Evolutionary conservation across 2,888 invertebrate genomes (phyloP), one percentile per base, ranked within the genome.

Genomic region (Rhabditoides inermis): DNA sequence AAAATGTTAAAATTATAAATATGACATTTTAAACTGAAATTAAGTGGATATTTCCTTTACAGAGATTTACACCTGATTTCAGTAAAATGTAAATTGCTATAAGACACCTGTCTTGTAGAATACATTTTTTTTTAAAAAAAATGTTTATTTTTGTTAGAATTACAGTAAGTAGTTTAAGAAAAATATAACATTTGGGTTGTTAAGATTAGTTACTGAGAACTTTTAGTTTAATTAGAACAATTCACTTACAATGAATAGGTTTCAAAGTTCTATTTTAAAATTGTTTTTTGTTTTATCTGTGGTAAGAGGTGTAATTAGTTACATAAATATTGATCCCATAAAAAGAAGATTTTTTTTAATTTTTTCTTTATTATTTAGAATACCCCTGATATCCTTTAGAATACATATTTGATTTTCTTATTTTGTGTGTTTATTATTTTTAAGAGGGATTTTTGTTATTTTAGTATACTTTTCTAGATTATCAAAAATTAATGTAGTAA

Each of bases 181-280:
- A 64, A 64, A 64, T 64, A 62, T 61, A 63, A 51, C 52, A 55
- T 65, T 65, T 65, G 63, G 65, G 61, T 51, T 57, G 56, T 51
- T 61, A 61, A 60, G 60, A 62, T 56, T 46, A 37, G 49, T 56
- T 58, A 55, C 51, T 60, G 58, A 55, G 58, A 60, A 63, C 60
- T 61, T 65, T 58, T 65, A 65, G 60, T 65, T 65, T 65, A 65
- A 54, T 53, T 58, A 65, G 65, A 63, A 65, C 61, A 50, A 49
- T 53, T 63, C 58, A 65, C 56, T 65, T 65, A 63, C 63, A 65
- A 58, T 65, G 58, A 63, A 47, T 48, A 55, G 65, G 65, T 59
- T 60, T 57, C n/a, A 57, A 61, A 59, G 56, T 63, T 59, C 59
- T 67, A 49, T 65, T 45, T 49, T 62, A 18, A 57, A 55, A 30